phyloP scores from a whole-genome alignment of 2,113 vertebrate species.

The Maccullochella peelii region DNA sequence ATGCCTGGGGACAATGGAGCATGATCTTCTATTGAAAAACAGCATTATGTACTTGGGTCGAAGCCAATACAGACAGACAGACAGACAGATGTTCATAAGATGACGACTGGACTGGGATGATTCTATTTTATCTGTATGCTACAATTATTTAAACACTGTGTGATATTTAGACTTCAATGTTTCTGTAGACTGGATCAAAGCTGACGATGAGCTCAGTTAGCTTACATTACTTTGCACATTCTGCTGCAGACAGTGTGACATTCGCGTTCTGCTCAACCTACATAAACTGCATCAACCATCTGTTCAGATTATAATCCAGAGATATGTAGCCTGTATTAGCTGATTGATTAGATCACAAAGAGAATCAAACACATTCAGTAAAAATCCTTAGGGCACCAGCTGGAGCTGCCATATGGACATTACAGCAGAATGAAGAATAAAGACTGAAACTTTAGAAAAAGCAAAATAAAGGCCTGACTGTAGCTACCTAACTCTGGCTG shows the following conservation, averaged over 20 bases:
- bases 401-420: background rate
- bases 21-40: background rate
- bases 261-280: background rate
- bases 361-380: conserved; percentile 1
- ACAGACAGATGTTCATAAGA: background rate
- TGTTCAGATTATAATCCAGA: background rate
- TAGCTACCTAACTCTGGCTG: background rate
- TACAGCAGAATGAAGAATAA: background rate
- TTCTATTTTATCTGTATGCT: background rate
- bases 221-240: background rate
- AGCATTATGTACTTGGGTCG: background rate
- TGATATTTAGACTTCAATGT: background rate
- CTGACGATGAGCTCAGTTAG: background rate
- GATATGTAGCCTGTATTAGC: too few relatives aligned
- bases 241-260: background rate
- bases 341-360: too few relatives aligned
- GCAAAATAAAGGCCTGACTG: background rate
- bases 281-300: background rate
- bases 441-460: background rate
- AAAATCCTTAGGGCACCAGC: background rate
- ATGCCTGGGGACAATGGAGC: background rate
- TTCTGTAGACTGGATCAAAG: background rate
- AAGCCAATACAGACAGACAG: conserved; percentile 2
- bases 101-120: too few relatives aligned
- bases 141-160: background rate